Conservation (phyloP, 2,888 invertebrate genomes). For the Phanerotoma sp. region DNA sequence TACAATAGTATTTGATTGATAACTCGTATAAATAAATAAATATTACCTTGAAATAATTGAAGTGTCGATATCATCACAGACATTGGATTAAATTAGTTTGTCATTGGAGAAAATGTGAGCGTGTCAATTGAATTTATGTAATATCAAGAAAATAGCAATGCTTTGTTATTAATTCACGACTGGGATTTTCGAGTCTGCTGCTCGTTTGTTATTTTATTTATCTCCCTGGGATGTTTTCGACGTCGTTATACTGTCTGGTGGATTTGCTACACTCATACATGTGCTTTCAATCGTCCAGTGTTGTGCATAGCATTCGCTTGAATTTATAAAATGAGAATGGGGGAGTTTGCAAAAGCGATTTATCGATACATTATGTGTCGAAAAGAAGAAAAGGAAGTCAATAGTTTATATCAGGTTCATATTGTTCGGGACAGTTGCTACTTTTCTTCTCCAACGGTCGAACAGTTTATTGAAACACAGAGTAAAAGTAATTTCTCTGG, state of each 20-base stretch:
- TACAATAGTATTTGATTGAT: too few relatives aligned
- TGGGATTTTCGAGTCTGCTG: constrained; percentile 4
- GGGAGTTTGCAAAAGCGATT: constrained; percentile 15
- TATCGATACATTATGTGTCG: constrained; percentile 24
- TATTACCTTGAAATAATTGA: too few relatives aligned
- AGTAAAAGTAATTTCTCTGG: neutral
- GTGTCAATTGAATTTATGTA: neutral
- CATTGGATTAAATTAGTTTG: too few relatives aligned
- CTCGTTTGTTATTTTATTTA: constrained; percentile 26
- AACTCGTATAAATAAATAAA: too few relatives aligned
- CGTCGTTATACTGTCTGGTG: constrained; percentile 22
- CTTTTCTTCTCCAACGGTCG: neutral
- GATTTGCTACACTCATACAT: constrained; percentile 8
- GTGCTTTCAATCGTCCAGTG: neutral
- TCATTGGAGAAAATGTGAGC: too few relatives aligned
- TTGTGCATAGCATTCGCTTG: neutral
- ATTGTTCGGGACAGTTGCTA: constrained; percentile 7
- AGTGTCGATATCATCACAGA: too few relatives aligned
- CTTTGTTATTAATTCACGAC: constrained; percentile 2
- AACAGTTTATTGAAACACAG: neutral
- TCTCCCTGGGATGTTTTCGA: constrained; percentile 18
- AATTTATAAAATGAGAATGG: constrained; percentile 11
- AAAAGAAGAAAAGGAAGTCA: neutral
- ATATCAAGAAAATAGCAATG: neutral
- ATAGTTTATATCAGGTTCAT: constrained; percentile 7